phyloP scores from a whole-genome alignment of 1,140 invertebrate species.

The Diabrotica virgifera region DNA sequence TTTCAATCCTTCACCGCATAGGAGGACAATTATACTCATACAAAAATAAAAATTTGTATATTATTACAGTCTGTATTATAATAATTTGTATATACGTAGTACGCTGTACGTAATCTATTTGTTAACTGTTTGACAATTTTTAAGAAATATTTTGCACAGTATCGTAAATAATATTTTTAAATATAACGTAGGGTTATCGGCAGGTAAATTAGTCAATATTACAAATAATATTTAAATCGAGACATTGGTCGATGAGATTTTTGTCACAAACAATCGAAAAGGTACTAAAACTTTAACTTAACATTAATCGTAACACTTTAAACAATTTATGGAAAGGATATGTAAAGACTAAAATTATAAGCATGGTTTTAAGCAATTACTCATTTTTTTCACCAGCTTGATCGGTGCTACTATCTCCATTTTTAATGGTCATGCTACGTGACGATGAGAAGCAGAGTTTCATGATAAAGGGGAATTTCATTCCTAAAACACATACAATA shows the following conservation, averaged over 20 bases:
- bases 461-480: constrained; percentile 96
- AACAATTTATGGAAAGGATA: constrained; percentile 39
- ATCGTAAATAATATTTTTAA: neutral
- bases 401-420: constrained; percentile 40
- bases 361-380: neutral
- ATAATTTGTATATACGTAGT: too few relatives aligned
- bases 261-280: constrained; percentile 10
- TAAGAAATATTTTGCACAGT: neutral
- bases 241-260: constrained; percentile 18
- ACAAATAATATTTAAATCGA: constrained; percentile 9
- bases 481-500: constrained; percentile 60
- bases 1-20: too few relatives aligned
- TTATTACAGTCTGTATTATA: too few relatives aligned
- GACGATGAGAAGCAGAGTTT: constrained; percentile 93
- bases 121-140: neutral
- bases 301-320: constrained; percentile 11
- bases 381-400: constrained; percentile 28
- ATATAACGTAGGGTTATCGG: neutral
- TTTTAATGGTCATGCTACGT: constrained; percentile 62
- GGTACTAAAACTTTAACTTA: constrained; percentile 14
- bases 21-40: too few relatives aligned
- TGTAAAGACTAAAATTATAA: constrained; percentile 35
- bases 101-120: too few relatives aligned
- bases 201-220: neutral
- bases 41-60: too few relatives aligned